These are phyloP conservation scores for Heteronetta atricapilla DNA, from an alignment of 2,113 vertebrate genomes.

Conservation along the genomic window DNA sequence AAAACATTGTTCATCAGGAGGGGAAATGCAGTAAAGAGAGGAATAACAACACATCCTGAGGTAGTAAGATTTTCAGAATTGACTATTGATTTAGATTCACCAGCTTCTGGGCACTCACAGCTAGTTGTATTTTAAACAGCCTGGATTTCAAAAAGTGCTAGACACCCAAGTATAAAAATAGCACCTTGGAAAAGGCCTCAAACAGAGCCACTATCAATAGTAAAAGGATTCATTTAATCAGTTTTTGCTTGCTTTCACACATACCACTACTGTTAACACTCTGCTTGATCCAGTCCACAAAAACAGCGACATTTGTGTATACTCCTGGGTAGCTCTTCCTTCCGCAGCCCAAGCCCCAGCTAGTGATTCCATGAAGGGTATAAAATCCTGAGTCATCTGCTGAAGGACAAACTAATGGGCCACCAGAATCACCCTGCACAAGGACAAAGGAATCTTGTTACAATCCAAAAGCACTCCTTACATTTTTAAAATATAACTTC, in stretches of 20 bases:
- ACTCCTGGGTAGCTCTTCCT: slow-evolving; percentile 49
- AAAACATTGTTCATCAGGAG: background rate
- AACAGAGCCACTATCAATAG: background rate
- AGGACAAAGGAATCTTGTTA: background rate
- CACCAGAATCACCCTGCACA: slow-evolving; percentile 60
- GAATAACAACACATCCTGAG: background rate
- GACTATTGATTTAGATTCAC: background rate
- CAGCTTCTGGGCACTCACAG: background rate
- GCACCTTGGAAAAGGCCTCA: background rate
- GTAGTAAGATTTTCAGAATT: background rate
- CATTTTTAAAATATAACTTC: background rate
- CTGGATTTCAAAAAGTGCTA: background rate
- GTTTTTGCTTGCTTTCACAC: background rate
- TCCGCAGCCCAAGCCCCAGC: slow-evolving; percentile 59
- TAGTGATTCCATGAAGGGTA: slow-evolving; percentile 61
- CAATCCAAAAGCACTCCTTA: background rate
- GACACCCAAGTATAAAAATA: background rate
- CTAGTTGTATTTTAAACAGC: background rate
- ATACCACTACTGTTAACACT: slow-evolving; percentile 26
- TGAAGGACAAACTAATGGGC: slow-evolving; percentile 63
- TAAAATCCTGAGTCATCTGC: slow-evolving; percentile 29
- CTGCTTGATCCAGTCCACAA: slow-evolving; percentile 65
- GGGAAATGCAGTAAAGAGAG: background rate
- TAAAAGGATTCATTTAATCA: background rate
- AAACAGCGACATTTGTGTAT: slow-evolving; percentile 45